A percentile compares a stretch with the other conserved stretches of the same genome.
phyloP scores from a whole-genome alignment of 35 echinoderm and acorn worm species.

The Lytechinus variegatus region DNA sequence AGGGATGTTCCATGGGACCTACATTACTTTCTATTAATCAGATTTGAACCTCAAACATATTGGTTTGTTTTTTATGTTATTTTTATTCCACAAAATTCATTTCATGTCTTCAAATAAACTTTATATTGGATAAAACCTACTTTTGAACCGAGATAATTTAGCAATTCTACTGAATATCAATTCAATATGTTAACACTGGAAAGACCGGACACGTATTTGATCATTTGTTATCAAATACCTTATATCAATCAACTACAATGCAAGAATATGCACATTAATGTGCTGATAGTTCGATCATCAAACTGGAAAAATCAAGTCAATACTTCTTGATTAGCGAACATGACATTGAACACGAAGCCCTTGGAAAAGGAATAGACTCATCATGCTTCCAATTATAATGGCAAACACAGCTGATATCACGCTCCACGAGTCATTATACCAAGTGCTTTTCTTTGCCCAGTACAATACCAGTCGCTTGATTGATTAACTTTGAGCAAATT shows the following conservation, averaged over 20 bases:
- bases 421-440: background rate
- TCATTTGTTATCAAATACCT: no score
- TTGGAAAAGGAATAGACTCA: background rate
- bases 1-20: background rate
- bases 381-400: background rate
- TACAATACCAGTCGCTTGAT: background rate
- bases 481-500: conserved; percentile 3
- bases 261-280: background rate
- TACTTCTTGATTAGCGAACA: background rate
- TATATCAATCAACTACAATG: background rate
- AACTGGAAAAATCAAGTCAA: background rate
- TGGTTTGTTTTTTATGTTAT: background rate
- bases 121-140: no score
- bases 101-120: background rate
- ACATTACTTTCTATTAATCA: background rate
- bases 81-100: background rate
- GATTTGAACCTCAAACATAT: background rate
- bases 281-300: background rate
- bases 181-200: no score
- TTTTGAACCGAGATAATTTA: no score
- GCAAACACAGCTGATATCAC: background rate
- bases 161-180: no score
- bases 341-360: background rate
- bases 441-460: background rate
- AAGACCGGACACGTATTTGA: no score